These are phyloP conservation scores for Drosophila watanabei DNA, from an alignment of 1,140 invertebrate species.

Conservation along the genomic window DNA sequence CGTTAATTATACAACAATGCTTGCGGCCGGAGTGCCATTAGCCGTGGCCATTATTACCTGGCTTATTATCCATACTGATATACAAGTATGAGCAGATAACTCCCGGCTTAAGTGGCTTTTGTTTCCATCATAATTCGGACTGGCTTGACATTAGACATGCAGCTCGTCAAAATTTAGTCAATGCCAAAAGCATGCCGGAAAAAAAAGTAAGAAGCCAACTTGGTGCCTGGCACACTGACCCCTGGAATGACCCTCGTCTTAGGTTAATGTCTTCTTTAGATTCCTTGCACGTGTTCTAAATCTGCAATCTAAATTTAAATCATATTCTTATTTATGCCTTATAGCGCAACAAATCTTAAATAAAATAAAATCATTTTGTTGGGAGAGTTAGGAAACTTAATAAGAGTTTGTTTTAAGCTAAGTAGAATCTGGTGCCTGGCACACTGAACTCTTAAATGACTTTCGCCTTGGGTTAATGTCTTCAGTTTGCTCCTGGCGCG, in stretches of 20 bases:
- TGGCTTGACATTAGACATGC: slow-evolving; percentile 43
- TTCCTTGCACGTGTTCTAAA: slow-evolving; percentile 17
- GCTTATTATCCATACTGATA: slow-evolving; percentile 49
- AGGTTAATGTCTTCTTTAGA: slow-evolving; percentile 25
- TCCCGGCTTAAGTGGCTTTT: slow-evolving; percentile 44
- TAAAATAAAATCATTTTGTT: slow-evolving; percentile 6
- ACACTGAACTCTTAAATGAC: not conserved
- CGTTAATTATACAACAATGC: slow-evolving; percentile 71
- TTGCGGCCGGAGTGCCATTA: slow-evolving; percentile 50
- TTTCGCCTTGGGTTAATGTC: not conserved
- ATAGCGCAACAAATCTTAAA: slow-evolving; percentile 7
- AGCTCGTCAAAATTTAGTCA: slow-evolving; percentile 46
- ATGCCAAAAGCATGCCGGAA: slow-evolving; percentile 47
- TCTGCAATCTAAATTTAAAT: not conserved
- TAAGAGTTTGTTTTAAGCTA: not conserved
- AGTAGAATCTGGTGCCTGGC: not conserved
- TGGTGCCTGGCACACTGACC: slow-evolving; percentile 43
- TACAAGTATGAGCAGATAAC: slow-evolving; percentile 36
- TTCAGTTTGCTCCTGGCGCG: not conserved
- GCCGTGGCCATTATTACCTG: slow-evolving; percentile 44
- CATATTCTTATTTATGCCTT: slow-evolving; percentile 25
- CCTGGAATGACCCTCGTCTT: slow-evolving; percentile 22
- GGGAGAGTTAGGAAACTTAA: not conserved
- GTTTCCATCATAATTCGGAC: slow-evolving; percentile 29
- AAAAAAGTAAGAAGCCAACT: slow-evolving; percentile 15